Evolutionary conservation across 2,113 vertebrate genomes (phyloP), one percentile per base, ranked within the genome.

Genomic region (Butorides virescens): DNA sequence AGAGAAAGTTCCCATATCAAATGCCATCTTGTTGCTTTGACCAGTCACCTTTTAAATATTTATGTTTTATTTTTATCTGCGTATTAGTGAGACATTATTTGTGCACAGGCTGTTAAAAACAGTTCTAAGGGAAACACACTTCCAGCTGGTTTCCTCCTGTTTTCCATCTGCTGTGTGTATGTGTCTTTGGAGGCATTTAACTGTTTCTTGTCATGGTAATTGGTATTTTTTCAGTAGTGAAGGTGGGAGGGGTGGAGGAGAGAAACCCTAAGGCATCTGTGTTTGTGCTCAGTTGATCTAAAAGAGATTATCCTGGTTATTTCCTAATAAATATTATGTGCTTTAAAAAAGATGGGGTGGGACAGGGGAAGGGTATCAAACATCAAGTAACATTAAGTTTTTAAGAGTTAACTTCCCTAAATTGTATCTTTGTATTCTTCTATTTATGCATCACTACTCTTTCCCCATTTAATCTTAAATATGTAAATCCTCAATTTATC

Each of bases 401-500:
- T 97, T 81, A 98, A 96, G 97, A 97, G 97, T 98, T 98, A 98
- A 98, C 97, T 97, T 96, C 72, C 80, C 80, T 91, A 86, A 59
- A 95, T 92, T 90, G 39, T 97, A 96, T 98, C 97, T 97, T 97
- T 95, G 90, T 97, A 91, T 97, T 97, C 96, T 96, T 95, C 55
- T 97, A 94, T 98, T 98, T 97, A 95, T 96, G 94, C 92, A 96
- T 92, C 94, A 22, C 86, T 97, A 91, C 95, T 97, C 94, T 95
- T 97, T 93, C 94, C 95, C 95, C 93, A 93, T 97, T 98, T 98
- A 98, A 98, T 98, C 98, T 98, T 98, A 98, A 98, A 98, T 98
- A 98, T 98, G 98, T 98, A 99, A 98, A 99, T 98, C 98, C 98
- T 98, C 98, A 98, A 97, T 98, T 98, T 98, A 98, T 98, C 98